These are phyloP conservation scores for Megalops cyprinoides DNA, from an alignment of 2,797 vertebrate genomes.

Conservation along the genomic window DNA sequence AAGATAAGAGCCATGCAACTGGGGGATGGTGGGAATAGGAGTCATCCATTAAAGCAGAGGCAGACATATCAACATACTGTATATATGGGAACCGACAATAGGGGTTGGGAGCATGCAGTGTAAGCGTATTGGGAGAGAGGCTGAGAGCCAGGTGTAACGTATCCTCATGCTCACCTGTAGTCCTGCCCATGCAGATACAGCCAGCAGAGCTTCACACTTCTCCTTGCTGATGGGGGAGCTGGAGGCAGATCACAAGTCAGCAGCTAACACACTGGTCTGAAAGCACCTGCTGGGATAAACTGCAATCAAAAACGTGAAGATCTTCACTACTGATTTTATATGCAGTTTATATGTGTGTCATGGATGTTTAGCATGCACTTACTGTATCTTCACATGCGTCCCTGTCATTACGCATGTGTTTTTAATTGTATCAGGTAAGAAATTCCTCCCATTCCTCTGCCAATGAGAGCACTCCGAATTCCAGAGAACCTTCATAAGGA, in stretches of 20 bases:
- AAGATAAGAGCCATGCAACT: neutral
- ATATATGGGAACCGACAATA: no score
- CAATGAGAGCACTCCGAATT: slow-evolving; percentile 56
- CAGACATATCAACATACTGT: no score
- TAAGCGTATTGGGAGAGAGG: neutral
- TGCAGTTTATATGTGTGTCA: neutral
- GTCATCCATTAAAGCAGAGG: no score
- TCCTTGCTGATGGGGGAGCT: neutral
- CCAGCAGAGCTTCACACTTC: neutral
- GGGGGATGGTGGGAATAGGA: neutral
- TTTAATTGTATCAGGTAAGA: slow-evolving; percentile 45
- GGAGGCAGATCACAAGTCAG: neutral
- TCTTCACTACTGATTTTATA: neutral
- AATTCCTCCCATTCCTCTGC: slow-evolving; percentile 64
- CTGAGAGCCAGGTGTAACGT: neutral
- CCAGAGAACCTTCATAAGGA: slow-evolving; percentile 52
- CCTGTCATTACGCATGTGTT: slow-evolving; percentile 12
- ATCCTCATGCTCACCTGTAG: neutral
- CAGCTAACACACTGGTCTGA: neutral
- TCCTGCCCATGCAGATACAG: neutral
- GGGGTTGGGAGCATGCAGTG: neutral
- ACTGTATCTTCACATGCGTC: neutral
- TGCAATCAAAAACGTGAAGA: neutral
- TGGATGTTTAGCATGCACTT: neutral
- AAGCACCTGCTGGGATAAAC: neutral